A percentile compares a stretch with the other conserved stretches of the same genome.
These are phyloP conservation scores for Graphium colonna DNA, from an alignment of 2,888 invertebrate species.

Conservation along the genomic window DNA sequence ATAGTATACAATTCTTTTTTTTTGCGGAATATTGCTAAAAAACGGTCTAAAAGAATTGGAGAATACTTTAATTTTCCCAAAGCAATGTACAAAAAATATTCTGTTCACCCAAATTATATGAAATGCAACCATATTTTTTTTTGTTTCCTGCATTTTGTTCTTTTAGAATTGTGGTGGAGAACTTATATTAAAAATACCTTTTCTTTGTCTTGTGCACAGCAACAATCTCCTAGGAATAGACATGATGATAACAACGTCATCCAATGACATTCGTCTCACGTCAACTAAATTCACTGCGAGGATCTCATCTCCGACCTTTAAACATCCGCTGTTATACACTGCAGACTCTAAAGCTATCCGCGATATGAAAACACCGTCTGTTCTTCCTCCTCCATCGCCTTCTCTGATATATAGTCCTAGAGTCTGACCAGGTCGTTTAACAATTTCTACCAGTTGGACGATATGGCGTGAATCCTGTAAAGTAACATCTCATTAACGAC, in stretches of 20 bases:
- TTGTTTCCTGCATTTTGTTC: no score
- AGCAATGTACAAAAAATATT: no score
- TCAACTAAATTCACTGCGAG: slow-evolving; percentile 98
- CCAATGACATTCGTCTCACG: slow-evolving; percentile 84
- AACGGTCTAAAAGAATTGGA: no score
- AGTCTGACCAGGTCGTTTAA: slow-evolving; percentile 99
- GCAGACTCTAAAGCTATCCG: slow-evolving; percentile 94
- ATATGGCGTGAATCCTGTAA: slow-evolving; percentile 85
- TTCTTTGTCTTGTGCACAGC: slow-evolving; percentile 93
- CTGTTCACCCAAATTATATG: background rate
- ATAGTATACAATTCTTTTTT: no score
- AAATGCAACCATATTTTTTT: background rate
- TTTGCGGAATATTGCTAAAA: no score
- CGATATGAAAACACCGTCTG: slow-evolving; percentile 99
- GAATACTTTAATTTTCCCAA: no score
- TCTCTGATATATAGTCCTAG: slow-evolving; percentile 98
- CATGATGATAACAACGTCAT: slow-evolving; percentile 99
- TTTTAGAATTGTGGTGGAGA: no score
- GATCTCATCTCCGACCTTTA: slow-evolving; percentile 99
- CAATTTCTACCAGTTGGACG: slow-evolving; percentile 97
- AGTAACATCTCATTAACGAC: background rate
- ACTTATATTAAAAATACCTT: slow-evolving; percentile 65
- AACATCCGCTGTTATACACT: slow-evolving; percentile 97
- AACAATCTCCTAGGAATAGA: slow-evolving; percentile 98
- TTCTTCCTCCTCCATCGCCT: slow-evolving; percentile 98